Percentiles rank a stretch among this genome's conserved stretches.
These are phyloP conservation scores for Enteromius viviparus DNA, from an alignment of 2,797 vertebrate genomes.

Conservation along the genomic window DNA sequence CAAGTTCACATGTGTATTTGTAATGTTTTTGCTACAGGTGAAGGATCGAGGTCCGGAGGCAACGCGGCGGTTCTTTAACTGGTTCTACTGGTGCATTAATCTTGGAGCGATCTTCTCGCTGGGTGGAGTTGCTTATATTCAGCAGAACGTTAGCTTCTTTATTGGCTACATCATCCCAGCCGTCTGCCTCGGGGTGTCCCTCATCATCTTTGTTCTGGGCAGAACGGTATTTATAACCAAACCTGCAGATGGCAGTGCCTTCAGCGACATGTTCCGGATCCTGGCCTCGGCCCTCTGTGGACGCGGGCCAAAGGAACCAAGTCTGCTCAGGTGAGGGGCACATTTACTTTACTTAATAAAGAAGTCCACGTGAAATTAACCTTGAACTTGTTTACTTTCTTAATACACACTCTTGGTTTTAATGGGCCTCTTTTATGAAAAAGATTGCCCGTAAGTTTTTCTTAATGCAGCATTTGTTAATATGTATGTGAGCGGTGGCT, in stretches of 20 bases:
- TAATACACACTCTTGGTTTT: neutral
- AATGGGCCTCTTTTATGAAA: neutral
- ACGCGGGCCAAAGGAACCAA: slow-evolving; percentile 64
- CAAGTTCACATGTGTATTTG: neutral
- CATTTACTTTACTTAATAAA: neutral
- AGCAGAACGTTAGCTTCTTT: slow-evolving; percentile 89
- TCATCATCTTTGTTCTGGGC: slow-evolving; percentile 88
- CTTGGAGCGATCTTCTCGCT: slow-evolving; percentile 92
- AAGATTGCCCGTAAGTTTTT: neutral
- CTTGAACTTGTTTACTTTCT: neutral
- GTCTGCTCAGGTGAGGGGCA: slow-evolving; percentile 79
- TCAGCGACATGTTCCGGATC: slow-evolving; percentile 90
- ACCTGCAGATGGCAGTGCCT: slow-evolving; percentile 93
- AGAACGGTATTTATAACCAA: slow-evolving; percentile 91
- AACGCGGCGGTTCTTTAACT: slow-evolving; percentile 95
- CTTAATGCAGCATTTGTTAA: neutral
- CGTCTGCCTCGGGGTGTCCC: slow-evolving; percentile 89
- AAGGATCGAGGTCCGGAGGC: slow-evolving; percentile 95
- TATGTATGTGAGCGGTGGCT: neutral
- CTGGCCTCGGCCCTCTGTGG: slow-evolving; percentile 85
- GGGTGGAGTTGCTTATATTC: slow-evolving; percentile 91
- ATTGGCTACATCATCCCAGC: slow-evolving; percentile 89
- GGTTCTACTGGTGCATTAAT: slow-evolving; percentile 99
- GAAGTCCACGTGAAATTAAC: neutral
- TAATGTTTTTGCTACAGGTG: slow-evolving; percentile 73